phyloP scores from a whole-genome alignment of 2,797 vertebrate genomes.

The Thamnophis elegans region DNA sequence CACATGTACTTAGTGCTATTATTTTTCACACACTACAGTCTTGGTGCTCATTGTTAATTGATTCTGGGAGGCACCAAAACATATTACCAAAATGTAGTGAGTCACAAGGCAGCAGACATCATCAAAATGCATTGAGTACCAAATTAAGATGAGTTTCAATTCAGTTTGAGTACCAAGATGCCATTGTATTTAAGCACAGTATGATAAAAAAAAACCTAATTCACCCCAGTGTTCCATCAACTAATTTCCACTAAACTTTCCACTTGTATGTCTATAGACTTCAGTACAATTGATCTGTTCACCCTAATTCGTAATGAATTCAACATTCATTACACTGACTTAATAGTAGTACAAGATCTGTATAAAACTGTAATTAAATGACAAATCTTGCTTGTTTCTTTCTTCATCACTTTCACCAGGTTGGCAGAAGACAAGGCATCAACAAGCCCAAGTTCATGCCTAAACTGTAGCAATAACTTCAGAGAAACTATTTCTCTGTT shows the following conservation, averaged over 20 bases:
- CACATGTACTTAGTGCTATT: neutral
- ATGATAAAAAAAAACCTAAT: neutral
- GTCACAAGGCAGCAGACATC: neutral
- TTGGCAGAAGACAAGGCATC: neutral
- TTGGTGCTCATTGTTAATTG: neutral
- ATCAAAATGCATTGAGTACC: neutral
- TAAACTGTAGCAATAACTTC: neutral
- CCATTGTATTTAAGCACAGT: neutral
- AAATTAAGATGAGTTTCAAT: neutral
- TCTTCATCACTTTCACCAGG: neutral
- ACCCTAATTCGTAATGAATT: neutral
- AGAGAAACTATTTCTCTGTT: neutral
- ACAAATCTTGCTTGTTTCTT: neutral
- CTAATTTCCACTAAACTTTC: neutral
- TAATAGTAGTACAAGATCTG: neutral
- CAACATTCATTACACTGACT: neutral
- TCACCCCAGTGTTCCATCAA: neutral
- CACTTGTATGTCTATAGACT: neutral
- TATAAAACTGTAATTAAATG: neutral
- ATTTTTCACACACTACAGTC: too few species aligned
- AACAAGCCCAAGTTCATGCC: neutral
- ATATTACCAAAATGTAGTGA: neutral
- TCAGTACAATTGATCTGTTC: neutral
- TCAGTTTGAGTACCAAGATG: neutral
- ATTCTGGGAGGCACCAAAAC: neutral